Percentiles rank a stretch among this genome's conserved stretches.
Conservation (phyloP, 2,797 vertebrate genomes). For the Valencia hispanica region DNA sequence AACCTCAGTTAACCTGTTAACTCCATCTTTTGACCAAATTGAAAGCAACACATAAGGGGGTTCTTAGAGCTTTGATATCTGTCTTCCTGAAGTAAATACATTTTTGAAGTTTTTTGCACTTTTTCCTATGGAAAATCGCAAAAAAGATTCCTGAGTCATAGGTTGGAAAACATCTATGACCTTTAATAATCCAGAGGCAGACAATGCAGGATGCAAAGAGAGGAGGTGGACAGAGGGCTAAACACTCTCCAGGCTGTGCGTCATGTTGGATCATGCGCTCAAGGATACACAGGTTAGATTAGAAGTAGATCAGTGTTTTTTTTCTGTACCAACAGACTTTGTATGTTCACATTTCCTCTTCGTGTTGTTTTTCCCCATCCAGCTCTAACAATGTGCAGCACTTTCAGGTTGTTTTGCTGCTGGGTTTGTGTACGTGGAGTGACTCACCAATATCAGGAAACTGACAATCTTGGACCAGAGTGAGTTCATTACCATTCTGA, state of each 20-base stretch:
- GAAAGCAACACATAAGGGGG: background rate
- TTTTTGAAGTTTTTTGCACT: conserved; percentile 17
- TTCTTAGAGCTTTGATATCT: background rate
- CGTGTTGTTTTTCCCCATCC: conserved; percentile 18
- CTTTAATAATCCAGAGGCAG: conserved; percentile 54
- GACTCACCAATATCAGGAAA: conserved; percentile 63
- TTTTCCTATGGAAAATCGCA: conserved; percentile 5
- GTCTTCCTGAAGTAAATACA: background rate
- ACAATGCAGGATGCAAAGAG: conserved; percentile 35
- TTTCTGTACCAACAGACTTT: conserved; percentile 55
- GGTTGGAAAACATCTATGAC: conserved; percentile 44
- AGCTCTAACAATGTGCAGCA: conserved; percentile 7
- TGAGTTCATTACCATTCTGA: conserved; percentile 65
- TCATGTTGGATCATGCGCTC: conserved; percentile 59
- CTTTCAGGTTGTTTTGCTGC: conserved; percentile 15
- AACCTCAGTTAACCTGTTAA: no score
- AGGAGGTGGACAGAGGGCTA: conserved; percentile 42
- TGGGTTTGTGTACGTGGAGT: conserved; percentile 20
- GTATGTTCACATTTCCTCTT: conserved; percentile 29
- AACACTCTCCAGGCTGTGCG: conserved; percentile 44
- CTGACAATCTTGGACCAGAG: conserved; percentile 46
- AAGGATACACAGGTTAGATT: conserved; percentile 67
- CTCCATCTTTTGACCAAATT: no score
- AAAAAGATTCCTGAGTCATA: conserved; percentile 15
- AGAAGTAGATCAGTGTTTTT: conserved; percentile 58